phyloP scores from a whole-genome alignment of 1,140 invertebrate species.

The Drosophila leontia region DNA sequence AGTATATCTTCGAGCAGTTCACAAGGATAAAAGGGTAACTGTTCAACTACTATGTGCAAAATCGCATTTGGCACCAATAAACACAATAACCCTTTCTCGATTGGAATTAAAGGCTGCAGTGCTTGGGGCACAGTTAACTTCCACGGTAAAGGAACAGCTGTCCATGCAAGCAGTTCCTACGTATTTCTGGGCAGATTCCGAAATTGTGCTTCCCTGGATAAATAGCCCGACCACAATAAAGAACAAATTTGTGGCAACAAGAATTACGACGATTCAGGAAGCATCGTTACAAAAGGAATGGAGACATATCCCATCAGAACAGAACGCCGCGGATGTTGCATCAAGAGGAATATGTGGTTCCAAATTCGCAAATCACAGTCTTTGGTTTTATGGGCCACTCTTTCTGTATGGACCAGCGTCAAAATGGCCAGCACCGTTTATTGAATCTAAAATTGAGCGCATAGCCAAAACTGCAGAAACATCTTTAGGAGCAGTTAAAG shows the following conservation, averaged over 20 bases:
- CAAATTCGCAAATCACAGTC: neutral
- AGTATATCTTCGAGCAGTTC: no score
- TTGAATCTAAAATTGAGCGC: no score
- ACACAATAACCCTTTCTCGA: neutral
- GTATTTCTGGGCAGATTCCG: neutral
- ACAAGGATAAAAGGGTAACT: no score
- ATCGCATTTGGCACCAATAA: neutral
- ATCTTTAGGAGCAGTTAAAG: no score
- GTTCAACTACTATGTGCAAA: neutral
- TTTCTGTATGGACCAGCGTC: no score
- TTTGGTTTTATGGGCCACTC: neutral
- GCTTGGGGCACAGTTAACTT: neutral
- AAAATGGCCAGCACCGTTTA: no score
- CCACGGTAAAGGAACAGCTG: neutral
- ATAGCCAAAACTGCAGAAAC: no score
- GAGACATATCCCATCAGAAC: neutral
- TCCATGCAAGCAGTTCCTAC: neutral
- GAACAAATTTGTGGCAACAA: neutral
- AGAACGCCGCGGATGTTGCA: neutral
- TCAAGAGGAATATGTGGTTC: conserved; percentile 3
- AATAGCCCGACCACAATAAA: neutral
- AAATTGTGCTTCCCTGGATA: neutral
- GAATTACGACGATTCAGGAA: neutral
- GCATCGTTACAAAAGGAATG: neutral
- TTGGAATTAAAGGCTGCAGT: neutral